These are phyloP conservation scores for Peromyscus leucopus DNA, from an alignment of 2,113 vertebrate genomes.

Conservation along the genomic window DNA sequence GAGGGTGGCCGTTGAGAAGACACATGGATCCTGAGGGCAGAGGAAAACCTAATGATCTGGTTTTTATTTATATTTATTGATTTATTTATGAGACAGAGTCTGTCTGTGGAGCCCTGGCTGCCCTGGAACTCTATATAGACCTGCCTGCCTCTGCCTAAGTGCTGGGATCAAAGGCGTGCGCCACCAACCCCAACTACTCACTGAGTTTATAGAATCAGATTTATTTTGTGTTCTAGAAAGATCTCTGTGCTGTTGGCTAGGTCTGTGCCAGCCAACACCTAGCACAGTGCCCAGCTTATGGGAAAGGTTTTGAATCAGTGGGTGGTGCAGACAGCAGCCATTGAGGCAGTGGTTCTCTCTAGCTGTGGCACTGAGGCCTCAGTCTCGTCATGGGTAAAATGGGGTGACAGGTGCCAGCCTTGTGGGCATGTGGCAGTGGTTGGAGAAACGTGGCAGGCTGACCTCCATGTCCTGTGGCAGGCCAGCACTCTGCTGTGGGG, in stretches of 20 bases:
- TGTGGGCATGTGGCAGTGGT: accelerated
- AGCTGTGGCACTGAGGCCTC: background rate
- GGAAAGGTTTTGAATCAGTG: background rate
- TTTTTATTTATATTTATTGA: too few species aligned
- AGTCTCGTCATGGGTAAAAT: background rate
- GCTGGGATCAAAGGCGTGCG: background rate
- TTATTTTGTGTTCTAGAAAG: conserved; percentile 32
- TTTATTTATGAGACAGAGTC: background rate
- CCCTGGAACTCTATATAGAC: background rate
- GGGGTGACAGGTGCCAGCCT: background rate
- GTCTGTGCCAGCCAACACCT: background rate
- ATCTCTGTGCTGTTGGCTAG: background rate
- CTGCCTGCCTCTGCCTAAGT: background rate
- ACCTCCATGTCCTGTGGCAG: accelerated
- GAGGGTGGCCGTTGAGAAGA: background rate
- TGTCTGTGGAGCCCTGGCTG: background rate
- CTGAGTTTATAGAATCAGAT: background rate
- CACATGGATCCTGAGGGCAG: background rate
- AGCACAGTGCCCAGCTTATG: background rate
- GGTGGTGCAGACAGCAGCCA: background rate
- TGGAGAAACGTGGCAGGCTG: accelerated
- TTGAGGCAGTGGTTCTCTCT: background rate
- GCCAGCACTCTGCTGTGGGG: background rate
- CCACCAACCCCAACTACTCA: background rate
- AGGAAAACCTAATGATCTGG: too few species aligned